Conservation (phyloP, 2,888 invertebrate genomes). For the Sinhomidia bicolor region DNA sequence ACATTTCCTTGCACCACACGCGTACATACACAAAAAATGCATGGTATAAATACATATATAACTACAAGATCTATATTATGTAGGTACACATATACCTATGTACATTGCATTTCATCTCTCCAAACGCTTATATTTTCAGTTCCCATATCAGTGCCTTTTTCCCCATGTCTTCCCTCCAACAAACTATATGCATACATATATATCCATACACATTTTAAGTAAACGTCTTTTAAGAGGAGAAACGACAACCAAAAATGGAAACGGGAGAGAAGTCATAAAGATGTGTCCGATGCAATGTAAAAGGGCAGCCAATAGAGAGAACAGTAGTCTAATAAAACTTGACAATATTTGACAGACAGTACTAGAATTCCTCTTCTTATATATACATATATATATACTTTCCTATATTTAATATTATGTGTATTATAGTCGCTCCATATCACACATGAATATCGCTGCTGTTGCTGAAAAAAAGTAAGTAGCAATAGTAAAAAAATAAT, state of each 20-base stretch:
- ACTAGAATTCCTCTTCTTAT: conserved; percentile 76
- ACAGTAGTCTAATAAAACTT: conserved; percentile 79
- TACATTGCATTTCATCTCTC: background rate
- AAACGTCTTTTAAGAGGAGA: conserved; percentile 2
- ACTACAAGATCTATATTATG: too few species aligned
- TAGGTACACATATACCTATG: too few species aligned
- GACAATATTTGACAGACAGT: conserved; percentile 79
- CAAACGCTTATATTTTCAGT: background rate
- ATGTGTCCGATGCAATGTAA: conserved; percentile 78
- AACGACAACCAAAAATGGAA: conserved; percentile 64
- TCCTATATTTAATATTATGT: conserved; percentile 14
- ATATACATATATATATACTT: conserved; percentile 12
- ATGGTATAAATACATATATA: conserved; percentile 1
- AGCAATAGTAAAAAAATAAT: conserved; percentile 42
- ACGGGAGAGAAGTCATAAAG: conserved; percentile 77
- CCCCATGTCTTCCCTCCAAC: background rate
- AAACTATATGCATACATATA: background rate
- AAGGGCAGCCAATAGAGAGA: conserved; percentile 80
- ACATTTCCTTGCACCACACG: background rate
- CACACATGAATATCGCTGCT: conserved; percentile 32
- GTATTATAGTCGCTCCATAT: conserved; percentile 25
- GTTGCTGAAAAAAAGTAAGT: too few species aligned
- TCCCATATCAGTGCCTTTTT: conserved; percentile 40
- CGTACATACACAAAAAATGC: background rate
- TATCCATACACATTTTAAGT: background rate